Base-by-base conservation (phyloP, 92 coral and sea anemone genomes). In the Epizoanthus ramosus region DNA sequence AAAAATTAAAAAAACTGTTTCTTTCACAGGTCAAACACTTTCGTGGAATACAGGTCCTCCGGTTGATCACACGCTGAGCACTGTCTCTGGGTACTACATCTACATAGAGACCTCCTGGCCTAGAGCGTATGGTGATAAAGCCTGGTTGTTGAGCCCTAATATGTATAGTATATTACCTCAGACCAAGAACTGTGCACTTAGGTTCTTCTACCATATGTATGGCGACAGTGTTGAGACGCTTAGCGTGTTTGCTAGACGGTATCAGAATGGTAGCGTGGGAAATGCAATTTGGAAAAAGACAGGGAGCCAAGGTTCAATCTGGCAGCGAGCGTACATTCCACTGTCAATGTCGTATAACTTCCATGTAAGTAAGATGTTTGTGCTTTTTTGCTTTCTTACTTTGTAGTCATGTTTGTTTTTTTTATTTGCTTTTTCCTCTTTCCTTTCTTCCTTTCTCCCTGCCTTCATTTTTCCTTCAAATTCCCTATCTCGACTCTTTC, bases 31-130 rank as follows among this genome's bases (percentile, higher is more conserved):
- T 28, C 66, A 88, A 15, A 96, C 99, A 6, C 25, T 91, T 3
- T 96, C 99, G 6, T 90, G 80, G 88, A 94, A 92, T 84, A 96
- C 99, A 52, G 99, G 99, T 0, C 99, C 99, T 13, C 94, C 92
- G 23, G 89, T 92, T 47, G 99, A 96, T 79, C 99, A 96, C 68
- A 96, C 99, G 8, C 87, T 90, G 15, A 93, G 96, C 10, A 84
- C 74, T 24, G 92, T 95, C 7, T 73, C 68, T 21, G 90, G 90
- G 1, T 96, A 96, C 92, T 96, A 96, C 80, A 85, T 92, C 76
- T 96, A 94, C 88, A 91, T 95, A 13, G 99, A 96, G 61, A 96
- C 99, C 5, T 96, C 99, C 1, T 96, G 94, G 93, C 99, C 99
- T 13, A 92, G 99, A 22, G 87, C 83, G 63, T 96, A 90, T 76